Evolutionary conservation across 2,888 invertebrate species (phyloP), one percentile per base, ranked within the genome.

Genomic region (Diaprepes abbreviatus): DNA sequence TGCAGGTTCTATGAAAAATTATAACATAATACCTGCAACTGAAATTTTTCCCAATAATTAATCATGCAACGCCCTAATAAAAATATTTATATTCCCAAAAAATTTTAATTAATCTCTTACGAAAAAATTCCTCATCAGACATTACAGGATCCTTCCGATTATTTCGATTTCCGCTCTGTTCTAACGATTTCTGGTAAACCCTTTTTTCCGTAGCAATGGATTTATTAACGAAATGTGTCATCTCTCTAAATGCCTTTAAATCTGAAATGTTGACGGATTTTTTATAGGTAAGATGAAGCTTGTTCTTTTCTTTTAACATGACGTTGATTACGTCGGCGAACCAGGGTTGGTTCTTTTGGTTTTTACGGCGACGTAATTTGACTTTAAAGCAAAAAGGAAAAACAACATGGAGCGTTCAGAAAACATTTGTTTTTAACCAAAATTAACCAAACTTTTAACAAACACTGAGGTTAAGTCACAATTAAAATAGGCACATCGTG

Each of bases 51-150:
- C n/a, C n/a, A n/a, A n/a, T n/a, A n/a, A n/a, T n/a, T n/a, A n/a
- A n/a, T n/a, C n/a, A n/a, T n/a, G n/a, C n/a, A n/a, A n/a, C n/a
- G n/a, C n/a, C n/a, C n/a, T n/a, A n/a, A n/a, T n/a, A n/a, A n/a
- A n/a, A n/a, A n/a, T n/a, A n/a, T n/a, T n/a, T n/a, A n/a, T n/a
- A 24, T 24, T n/a, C 35, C 24, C 2, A 12, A 1, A 48, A 48
- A 24, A 24, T 48, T 2, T 16, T 4, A 10, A 45, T n/a, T n/a
- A n/a, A n/a, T n/a, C 9, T 48, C 48, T 52, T 52, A 52, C 52
- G 21, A 31, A 52, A 57, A 19, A 57, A 57, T 4, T 57, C 55
- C 12, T 14, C 36, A 57, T 57, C 21, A 9, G 33, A 52, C 9
- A 52, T 52, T 2, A 24, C 7, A n/a, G n/a, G 1, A 57, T 36